These are phyloP conservation scores for Ceriagrion tenellum DNA, from an alignment of 2,888 invertebrate species.

Conservation along the genomic window DNA sequence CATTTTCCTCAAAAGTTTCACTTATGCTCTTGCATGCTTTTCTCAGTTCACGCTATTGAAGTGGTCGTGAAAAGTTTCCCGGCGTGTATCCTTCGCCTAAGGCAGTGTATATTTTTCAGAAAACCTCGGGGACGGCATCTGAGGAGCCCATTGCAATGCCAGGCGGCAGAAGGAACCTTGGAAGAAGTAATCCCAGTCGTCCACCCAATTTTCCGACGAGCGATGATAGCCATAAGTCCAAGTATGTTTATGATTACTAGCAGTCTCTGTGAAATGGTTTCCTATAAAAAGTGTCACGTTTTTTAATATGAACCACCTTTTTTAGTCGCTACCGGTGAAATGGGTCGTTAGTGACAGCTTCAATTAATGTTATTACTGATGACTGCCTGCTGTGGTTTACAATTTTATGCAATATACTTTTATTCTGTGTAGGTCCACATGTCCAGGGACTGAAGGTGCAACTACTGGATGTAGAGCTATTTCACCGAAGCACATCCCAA, in stretches of 20 bases:
- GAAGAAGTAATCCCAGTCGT: conserved; percentile 69
- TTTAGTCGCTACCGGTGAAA: not conserved
- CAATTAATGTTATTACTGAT: not conserved
- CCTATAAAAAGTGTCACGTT: not conserved
- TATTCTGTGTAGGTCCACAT: conserved; percentile 37
- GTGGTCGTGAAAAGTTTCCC: not conserved
- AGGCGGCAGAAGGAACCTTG: conserved; percentile 71
- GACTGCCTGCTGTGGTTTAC: too few species aligned
- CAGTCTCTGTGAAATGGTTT: not conserved
- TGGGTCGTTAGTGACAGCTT: not conserved
- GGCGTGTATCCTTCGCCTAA: not conserved
- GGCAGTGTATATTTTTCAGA: conserved; percentile 41
- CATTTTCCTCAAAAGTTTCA: not conserved
- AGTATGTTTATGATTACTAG: conserved; percentile 62
- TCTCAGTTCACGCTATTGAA: not conserved
- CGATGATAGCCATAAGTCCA: conserved; percentile 70
- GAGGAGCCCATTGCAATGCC: conserved; percentile 69
- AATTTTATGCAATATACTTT: not conserved
- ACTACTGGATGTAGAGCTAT: conserved; percentile 68
- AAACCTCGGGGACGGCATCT: not conserved
- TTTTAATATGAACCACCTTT: not conserved
- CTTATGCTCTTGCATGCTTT: not conserved
- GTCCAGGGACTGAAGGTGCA: conserved; percentile 57
- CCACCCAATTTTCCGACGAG: conserved; percentile 68
- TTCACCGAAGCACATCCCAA: conserved; percentile 89